phyloP scores from a whole-genome alignment of 2,888 invertebrate genomes.

The Electrophaes corylata region DNA sequence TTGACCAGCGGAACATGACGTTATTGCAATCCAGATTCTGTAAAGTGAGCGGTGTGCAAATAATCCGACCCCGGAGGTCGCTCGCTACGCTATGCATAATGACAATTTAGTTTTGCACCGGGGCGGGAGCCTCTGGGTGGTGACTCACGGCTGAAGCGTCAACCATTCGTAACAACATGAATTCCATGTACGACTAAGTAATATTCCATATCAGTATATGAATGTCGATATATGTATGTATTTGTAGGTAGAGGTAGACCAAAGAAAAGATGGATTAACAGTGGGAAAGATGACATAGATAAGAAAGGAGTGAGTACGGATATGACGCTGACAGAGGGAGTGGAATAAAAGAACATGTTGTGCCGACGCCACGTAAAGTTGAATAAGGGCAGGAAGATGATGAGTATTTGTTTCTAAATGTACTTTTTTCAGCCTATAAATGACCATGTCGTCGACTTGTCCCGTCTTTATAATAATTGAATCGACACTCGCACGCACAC shows the following conservation, averaged over 20 bases:
- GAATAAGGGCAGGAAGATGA: too few relatives aligned
- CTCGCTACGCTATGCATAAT: constrained; percentile 38
- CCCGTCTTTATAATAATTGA: neutral
- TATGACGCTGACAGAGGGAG: too few relatives aligned
- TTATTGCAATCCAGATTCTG: constrained; percentile 6
- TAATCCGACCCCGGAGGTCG: constrained; percentile 67
- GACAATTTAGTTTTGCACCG: constrained; percentile 56
- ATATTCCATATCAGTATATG: neutral
- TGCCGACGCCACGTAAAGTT: too few relatives aligned
- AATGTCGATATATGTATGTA: too few relatives aligned
- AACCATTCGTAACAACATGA: constrained; percentile 39
- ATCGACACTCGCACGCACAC: too few relatives aligned
- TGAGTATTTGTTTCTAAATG: neutral
- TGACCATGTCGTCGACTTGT: neutral
- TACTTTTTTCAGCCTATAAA: neutral
- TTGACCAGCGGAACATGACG: neutral
- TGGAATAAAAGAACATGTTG: too few relatives aligned
- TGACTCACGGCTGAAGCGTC: constrained; percentile 58
- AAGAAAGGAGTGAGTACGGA: too few relatives aligned
- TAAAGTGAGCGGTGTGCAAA: constrained; percentile 45
- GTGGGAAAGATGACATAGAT: too few relatives aligned
- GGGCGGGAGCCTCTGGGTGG: constrained; percentile 27
- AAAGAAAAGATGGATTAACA: too few relatives aligned
- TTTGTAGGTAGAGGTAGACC: too few relatives aligned
- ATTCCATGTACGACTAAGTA: neutral